Conservation (phyloP, 2,797 vertebrate species). For the Clarias laeviceps region DNA sequence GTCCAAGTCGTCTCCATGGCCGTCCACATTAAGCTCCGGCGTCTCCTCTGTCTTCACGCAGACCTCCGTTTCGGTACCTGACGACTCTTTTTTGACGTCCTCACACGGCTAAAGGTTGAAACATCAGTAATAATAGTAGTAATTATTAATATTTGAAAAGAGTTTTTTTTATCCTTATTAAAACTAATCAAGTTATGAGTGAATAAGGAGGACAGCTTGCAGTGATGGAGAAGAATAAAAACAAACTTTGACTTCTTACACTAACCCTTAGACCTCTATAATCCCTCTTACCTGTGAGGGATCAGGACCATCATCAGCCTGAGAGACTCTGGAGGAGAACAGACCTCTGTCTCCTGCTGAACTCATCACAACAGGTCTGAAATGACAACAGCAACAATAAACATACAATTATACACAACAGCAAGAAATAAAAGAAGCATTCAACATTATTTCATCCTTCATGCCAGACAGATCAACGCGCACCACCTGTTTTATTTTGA, state of each 20-base stretch:
- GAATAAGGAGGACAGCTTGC: neutral
- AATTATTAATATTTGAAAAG: neutral
- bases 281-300: neutral
- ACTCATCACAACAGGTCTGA: neutral
- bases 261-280: neutral
- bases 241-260: neutral
- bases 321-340: neutral
- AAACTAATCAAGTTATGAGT: neutral
- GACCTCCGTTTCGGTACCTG: neutral
- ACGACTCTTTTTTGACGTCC: neutral
- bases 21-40: neutral
- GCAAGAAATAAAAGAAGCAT: too few species aligned
- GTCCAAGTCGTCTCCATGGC: neutral
- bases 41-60: conserved; percentile 6
- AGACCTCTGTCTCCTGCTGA: neutral
- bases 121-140: neutral
- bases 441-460: too few species aligned
- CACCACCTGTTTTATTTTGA: too few species aligned
- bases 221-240: neutral
- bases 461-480: too few species aligned
- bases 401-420: neutral
- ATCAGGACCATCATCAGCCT: neutral
- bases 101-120: neutral
- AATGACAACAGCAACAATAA: neutral
- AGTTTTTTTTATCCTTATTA: too few species aligned